These are phyloP conservation scores for Cryptoprocta ferox DNA, from an alignment of 2,797 vertebrate species.

Conservation along the genomic window DNA sequence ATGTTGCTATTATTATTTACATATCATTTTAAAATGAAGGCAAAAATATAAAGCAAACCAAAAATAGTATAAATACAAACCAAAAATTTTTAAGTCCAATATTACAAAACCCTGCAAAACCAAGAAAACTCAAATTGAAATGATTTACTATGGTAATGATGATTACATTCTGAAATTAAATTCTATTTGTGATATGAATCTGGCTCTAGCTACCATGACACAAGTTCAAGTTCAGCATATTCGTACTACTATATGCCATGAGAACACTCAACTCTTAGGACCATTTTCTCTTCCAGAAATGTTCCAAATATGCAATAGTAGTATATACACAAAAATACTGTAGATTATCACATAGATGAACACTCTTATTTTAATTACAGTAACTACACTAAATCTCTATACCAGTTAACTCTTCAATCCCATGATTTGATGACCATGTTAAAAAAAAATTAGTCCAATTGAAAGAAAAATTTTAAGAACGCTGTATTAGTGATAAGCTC, in stretches of 20 bases:
- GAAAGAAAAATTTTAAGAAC: slow-evolving; percentile 11
- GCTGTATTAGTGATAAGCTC: background rate
- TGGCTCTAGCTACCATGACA: background rate
- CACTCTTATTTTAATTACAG: background rate
- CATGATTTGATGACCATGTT: background rate
- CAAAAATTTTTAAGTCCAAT: background rate
- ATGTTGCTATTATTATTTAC: background rate
- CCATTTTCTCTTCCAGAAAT: background rate
- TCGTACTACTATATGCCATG: background rate
- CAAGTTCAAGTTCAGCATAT: background rate
- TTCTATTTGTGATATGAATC: background rate
- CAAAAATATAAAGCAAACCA: background rate
- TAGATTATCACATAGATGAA: background rate
- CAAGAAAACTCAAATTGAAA: background rate
- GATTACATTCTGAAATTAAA: background rate
- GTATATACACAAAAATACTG: background rate
- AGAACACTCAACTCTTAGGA: background rate
- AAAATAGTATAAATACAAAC: background rate
- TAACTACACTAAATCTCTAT: background rate
- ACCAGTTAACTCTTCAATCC: background rate
- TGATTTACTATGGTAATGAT: background rate
- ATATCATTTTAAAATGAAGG: background rate
- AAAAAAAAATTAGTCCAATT: background rate
- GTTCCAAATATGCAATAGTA: background rate
- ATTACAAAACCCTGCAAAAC: background rate